phyloP scores from a whole-genome alignment of 1,140 invertebrate genomes.

The Brachionus angularis region DNA sequence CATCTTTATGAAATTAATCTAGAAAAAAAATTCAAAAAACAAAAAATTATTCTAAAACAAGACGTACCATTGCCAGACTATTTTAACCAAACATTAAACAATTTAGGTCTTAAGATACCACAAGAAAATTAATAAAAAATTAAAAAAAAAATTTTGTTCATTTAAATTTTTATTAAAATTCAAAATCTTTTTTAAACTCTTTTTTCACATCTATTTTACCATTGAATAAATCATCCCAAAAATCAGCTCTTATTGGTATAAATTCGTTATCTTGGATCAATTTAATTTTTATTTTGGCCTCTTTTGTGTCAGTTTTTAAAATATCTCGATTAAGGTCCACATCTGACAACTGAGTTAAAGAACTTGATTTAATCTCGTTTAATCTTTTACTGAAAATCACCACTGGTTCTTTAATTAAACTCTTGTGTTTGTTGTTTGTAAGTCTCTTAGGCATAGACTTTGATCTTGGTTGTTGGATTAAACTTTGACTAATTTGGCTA shows the following conservation, averaged over 20 bases:
- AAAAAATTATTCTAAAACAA: constrained; percentile 12
- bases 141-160: no score
- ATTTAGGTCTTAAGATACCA: constrained; percentile 26
- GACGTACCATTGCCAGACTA: constrained; percentile 10
- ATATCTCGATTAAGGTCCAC: no score
- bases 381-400: no score
- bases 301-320: neutral
- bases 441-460: no score
- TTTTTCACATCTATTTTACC: neutral
- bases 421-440: no score
- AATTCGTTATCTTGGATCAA: constrained; percentile 12
- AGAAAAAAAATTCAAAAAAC: constrained; percentile 38
- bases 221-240: constrained; percentile 29
- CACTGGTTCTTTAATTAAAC: no score
- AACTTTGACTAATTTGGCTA: no score
- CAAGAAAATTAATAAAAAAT: neutral
- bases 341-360: no score
- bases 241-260: neutral
- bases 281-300: no score
- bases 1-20: constrained; percentile 29
- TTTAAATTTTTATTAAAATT: no score
- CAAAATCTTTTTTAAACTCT: constrained; percentile 36
- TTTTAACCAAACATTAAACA: constrained; percentile 33
- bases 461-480: no score
- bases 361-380: no score